Conservation (phyloP, 1,140 invertebrate species). For the Drosophila repletoides region DNA sequence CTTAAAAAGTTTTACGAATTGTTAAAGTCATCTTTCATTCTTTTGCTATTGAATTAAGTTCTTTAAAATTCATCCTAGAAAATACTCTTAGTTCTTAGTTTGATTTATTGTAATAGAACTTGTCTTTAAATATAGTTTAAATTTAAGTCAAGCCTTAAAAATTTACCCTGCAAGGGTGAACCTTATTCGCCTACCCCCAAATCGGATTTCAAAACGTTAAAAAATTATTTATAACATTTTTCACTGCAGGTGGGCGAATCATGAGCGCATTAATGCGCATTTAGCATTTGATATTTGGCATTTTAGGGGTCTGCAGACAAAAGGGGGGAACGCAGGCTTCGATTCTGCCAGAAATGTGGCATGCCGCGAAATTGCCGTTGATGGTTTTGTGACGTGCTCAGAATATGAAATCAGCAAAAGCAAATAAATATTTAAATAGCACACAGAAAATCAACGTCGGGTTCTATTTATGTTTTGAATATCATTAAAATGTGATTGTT, state of each 20-base stretch:
- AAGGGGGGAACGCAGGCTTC: neutral
- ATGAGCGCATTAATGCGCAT: conserved; percentile 37
- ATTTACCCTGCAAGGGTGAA: neutral
- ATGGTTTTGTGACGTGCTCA: conserved; percentile 53
- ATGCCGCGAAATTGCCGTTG: conserved; percentile 32
- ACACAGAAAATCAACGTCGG: conserved; percentile 14
- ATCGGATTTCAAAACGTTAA: conserved; percentile 13
- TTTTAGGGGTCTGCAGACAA: conserved; percentile 12
- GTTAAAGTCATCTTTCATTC: too few relatives aligned
- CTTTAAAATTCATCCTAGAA: too few relatives aligned
- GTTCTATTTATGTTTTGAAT: conserved; percentile 22
- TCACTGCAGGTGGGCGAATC: neutral
- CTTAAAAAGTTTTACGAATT: too few relatives aligned
- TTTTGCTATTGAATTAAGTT: too few relatives aligned
- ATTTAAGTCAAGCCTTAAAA: neutral
- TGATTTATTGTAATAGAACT: too few relatives aligned
- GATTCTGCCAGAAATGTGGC: conserved; percentile 15
- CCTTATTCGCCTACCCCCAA: neutral
- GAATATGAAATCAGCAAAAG: conserved; percentile 28
- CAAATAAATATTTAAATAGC: conserved; percentile 44
- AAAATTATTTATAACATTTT: conserved; percentile 16
- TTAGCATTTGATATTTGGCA: conserved; percentile 33
- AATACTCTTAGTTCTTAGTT: too few relatives aligned
- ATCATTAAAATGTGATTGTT: neutral
- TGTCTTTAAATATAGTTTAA: neutral